Base-by-base conservation (phyloP, 2,888 invertebrate genomes). In the Galeopsomyia nigrocyanea region DNA sequence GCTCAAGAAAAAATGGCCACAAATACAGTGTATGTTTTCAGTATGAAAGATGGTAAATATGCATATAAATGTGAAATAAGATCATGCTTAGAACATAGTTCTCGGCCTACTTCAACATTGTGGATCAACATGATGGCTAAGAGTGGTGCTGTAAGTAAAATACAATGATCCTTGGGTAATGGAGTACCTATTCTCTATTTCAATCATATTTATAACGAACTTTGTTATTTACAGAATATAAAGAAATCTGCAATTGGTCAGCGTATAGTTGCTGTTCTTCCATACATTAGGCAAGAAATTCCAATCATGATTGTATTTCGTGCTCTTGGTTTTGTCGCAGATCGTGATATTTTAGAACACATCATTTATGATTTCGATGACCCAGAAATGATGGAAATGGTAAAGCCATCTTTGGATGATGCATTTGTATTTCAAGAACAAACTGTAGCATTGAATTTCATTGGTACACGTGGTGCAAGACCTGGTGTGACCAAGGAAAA, bases 381-480 rank as follows among this genome's bases (percentile, higher is more conserved):
- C 88, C 99, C 98, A 9, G 99, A 99, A 89, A 99, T 99, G 98
- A 99, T 99, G 99, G 99, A 99, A 91, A 99, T 99, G 98, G 98
- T 98, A 0, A 99, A 99, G 86, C 99, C 99, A 0, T 99, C 99
- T 0, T 88, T 99, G 70, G 99, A 99, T 88, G 99, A 99, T 88
- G 99, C 99, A 56, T 99, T 99, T 87, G 99, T 99, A 0, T 97
- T 99, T 79, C 99, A 99, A 88, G 99, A 99, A 85, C 99, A 99
- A 87, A 98, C 95, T 88, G 98, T 99, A 3, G 99, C 99, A 0
- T 88, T 99, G 19, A 99, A 98, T 88, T 99, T 99, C 82, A 99
- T 99, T 82, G 99, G 99, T 77, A 93, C 98, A 13, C 92, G 99
- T 87, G 99, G 99, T 78, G 98, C 98, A 31, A 90, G 95, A 64